phyloP scores from a whole-genome alignment of 2,113 vertebrate species.

The Alethe diademata region DNA sequence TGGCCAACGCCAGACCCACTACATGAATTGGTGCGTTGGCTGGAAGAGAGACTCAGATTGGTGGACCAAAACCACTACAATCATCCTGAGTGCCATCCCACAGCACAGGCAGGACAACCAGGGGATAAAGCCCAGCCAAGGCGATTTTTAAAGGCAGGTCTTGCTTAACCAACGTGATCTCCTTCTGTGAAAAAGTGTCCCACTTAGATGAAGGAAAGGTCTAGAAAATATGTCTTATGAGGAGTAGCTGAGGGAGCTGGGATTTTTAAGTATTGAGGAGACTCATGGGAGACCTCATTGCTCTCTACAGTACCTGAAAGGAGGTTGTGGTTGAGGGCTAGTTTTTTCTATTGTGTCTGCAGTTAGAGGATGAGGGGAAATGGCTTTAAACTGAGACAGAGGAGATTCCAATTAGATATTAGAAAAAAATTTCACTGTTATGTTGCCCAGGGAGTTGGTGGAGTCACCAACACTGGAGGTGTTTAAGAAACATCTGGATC shows the following conservation, averaged over 20 bases:
- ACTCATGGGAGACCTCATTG: neutral
- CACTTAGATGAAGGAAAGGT: neutral
- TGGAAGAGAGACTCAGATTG: too few species aligned
- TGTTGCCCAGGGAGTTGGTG: neutral
- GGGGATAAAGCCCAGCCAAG: neutral
- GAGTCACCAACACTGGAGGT: neutral
- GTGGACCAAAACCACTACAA: too few species aligned
- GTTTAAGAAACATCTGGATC: neutral
- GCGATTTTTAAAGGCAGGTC: neutral
- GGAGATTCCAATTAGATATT: neutral
- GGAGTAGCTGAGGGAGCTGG: neutral
- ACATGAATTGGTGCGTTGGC: too few species aligned
- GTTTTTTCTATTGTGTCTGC: neutral
- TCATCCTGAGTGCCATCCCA: too few species aligned
- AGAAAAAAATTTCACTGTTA: neutral
- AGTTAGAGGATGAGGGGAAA: rapidly evolving
- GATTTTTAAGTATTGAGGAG: neutral
- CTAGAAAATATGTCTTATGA: neutral
- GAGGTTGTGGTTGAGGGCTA: neutral
- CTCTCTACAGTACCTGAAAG: neutral
- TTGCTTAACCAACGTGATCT: neutral
- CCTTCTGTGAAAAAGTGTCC: neutral
- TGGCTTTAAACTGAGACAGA: neutral
- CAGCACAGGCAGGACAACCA: neutral
- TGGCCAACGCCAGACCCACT: too few species aligned